Conservation (phyloP, 64 coral and sea anemone genomes). For the Anthopleura sola region DNA sequence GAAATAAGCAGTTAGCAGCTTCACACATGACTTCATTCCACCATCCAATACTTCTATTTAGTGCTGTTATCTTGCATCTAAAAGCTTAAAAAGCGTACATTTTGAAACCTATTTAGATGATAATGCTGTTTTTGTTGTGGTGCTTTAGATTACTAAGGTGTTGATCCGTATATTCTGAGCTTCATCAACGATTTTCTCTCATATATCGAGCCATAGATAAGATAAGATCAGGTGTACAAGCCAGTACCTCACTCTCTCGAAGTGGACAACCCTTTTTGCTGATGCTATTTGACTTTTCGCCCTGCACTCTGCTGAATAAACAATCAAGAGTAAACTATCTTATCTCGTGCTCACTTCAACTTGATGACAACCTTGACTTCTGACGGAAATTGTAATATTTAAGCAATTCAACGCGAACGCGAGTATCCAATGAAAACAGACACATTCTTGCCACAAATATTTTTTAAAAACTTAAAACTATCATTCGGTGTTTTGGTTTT, state of each 20-base stretch:
- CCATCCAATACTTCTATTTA: background rate
- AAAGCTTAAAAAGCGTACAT: background rate
- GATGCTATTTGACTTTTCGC: background rate
- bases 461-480: too few species aligned
- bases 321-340: background rate
- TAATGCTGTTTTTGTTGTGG: background rate
- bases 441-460: too few species aligned
- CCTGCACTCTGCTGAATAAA: background rate
- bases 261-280: background rate
- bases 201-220: background rate
- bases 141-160: background rate
- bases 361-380: background rate
- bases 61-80: background rate
- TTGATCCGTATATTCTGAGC: background rate
- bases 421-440: background rate
- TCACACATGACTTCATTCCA: background rate
- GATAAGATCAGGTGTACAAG: background rate
- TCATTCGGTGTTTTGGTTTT: too few species aligned
- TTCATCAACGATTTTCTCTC: background rate
- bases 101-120: background rate
- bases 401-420: background rate
- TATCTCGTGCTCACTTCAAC: background rate
- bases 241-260: background rate
- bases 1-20: background rate
- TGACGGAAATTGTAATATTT: constrained; percentile 6